Conservation (phyloP, 2,113 vertebrate genomes). For the Ardeotis arabs region DNA sequence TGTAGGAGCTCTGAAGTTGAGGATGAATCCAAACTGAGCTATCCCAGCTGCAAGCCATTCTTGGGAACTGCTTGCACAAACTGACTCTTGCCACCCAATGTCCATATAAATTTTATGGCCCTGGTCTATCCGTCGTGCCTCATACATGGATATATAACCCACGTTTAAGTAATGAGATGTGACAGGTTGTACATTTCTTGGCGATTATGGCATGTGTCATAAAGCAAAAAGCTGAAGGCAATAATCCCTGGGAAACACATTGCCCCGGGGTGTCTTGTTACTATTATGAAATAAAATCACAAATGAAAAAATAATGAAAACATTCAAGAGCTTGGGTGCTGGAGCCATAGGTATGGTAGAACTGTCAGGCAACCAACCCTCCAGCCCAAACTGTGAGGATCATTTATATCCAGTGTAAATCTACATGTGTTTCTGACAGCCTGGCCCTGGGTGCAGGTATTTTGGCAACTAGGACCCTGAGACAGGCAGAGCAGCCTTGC, state of each 20-base stretch:
- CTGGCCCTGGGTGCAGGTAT: not conserved
- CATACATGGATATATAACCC: not conserved
- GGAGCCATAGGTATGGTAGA: not conserved
- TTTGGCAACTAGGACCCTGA: not conserved
- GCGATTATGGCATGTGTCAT: slow-evolving; percentile 50
- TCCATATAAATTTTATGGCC: slow-evolving; percentile 42
- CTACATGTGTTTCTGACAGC: not conserved
- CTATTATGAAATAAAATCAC: not conserved
- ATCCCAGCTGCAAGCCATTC: slow-evolving; percentile 16
- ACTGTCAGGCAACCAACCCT: not conserved
- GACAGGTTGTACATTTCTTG: slow-evolving; percentile 33
- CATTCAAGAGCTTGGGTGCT: not conserved
- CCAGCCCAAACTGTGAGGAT: not conserved
- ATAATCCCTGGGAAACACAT: slow-evolving; percentile 57
- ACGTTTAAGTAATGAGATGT: slow-evolving; percentile 30
- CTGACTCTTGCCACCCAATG: slow-evolving; percentile 22
- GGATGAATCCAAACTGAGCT: not conserved
- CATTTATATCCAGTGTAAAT: not conserved
- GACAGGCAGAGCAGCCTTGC: not conserved
- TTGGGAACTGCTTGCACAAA: not conserved
- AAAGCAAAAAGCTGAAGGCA: slow-evolving; percentile 57
- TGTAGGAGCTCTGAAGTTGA: not conserved
- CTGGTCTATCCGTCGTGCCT: not conserved
- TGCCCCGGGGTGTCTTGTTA: slow-evolving; percentile 15
- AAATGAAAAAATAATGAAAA: slow-evolving; percentile 48